Evolutionary conservation across 2,113 vertebrate genomes (phyloP).

Genomic region (Callorhinus ursinus): DNA sequence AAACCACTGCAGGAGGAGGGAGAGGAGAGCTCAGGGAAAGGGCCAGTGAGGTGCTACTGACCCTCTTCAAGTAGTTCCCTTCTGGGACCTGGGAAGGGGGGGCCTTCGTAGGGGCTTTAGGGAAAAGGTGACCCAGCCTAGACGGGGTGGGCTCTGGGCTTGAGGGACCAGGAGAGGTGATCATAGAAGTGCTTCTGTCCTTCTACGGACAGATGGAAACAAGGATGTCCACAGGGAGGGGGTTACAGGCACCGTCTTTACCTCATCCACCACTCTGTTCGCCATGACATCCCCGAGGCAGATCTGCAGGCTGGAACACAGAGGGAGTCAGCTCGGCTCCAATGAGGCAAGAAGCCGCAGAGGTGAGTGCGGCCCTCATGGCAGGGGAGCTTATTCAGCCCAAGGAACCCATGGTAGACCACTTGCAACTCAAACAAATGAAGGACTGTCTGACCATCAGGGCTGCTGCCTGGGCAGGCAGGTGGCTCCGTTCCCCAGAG

Average conservation of each 20-base stretch:
- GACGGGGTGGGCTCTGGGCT: not conserved
- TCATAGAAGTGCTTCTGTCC: not conserved
- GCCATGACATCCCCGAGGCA: conserved; percentile 93
- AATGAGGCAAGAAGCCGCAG: not conserved
- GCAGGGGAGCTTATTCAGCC: not conserved
- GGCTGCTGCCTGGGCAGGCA: not conserved
- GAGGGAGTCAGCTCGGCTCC: not conserved
- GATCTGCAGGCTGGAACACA: conserved; percentile 89
- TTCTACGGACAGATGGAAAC: not conserved
- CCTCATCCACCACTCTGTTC: conserved; percentile 92
- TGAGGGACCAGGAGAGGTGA: not conserved
- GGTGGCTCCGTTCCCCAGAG: not conserved
- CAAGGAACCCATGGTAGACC: not conserved
- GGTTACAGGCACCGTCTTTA: conserved; percentile 74
- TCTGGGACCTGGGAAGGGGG: not conserved
- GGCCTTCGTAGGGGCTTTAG: not conserved
- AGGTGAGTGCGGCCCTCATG: not conserved
- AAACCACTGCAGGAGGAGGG: conserved; percentile 90
- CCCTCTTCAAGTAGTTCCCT: not conserved
- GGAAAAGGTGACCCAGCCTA: not conserved
- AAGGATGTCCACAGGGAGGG: not conserved
- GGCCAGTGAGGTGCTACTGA: not conserved
- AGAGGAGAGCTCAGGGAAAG: not conserved
- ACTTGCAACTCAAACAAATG: not conserved
- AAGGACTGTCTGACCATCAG: not conserved